Percentiles rank a stretch among this genome's conserved stretches.
Evolutionary conservation across 2,797 vertebrate species (phyloP).

Genomic region (Glossophaga mutica): DNA sequence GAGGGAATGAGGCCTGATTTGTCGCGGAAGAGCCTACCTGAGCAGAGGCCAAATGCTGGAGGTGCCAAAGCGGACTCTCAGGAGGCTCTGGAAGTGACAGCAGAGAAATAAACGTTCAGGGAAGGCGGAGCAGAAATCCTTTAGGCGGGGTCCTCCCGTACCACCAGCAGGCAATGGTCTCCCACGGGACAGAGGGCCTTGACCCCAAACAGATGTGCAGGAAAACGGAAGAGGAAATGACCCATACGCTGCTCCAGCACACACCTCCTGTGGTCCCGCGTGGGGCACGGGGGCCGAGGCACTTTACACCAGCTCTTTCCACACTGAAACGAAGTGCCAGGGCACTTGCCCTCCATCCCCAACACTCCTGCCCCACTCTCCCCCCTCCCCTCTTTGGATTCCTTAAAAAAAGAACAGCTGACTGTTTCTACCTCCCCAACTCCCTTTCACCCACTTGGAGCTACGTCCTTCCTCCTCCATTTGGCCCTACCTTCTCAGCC

Average conservation of each 20-base stretch:
- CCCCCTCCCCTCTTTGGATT: not conserved
- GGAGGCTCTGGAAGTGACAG: constrained; percentile 37
- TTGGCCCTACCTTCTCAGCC: not conserved
- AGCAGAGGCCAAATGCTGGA: constrained; percentile 1
- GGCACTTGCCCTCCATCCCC: not conserved
- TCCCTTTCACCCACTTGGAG: not conserved
- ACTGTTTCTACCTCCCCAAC: not conserved
- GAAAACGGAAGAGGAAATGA: not conserved
- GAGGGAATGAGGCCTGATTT: not conserved
- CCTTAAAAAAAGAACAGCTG: not conserved
- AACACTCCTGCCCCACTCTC: not conserved
- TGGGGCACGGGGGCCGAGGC: not conserved
- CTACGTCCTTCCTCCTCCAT: not conserved
- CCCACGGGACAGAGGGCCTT: not conserved
- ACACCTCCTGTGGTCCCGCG: too few relatives aligned
- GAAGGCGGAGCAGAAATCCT: not conserved
- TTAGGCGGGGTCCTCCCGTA: not conserved
- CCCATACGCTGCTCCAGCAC: not conserved
- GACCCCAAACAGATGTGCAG: not conserved
- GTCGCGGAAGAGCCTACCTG: not conserved
- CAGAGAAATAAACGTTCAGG: not conserved
- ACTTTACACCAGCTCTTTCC: not conserved
- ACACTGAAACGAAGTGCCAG: not conserved
- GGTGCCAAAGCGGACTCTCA: constrained; percentile 20
- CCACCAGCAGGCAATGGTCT: not conserved